These are phyloP conservation scores for Macrosteles quadrilineatus DNA, from an alignment of 1,140 invertebrate species.

Conservation along the genomic window DNA sequence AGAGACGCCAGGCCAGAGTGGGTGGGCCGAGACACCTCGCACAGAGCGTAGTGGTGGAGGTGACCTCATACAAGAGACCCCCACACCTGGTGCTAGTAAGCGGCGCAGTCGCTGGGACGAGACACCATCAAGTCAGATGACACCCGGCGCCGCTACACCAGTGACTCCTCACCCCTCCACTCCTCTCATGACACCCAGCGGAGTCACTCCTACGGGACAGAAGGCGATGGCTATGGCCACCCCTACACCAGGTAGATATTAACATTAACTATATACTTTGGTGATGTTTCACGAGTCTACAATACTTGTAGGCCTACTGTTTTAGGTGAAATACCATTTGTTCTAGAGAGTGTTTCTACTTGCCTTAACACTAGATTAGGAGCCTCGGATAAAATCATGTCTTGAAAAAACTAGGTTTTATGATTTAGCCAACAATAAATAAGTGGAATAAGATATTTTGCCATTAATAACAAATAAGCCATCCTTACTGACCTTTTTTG, in stretches of 20 bases:
- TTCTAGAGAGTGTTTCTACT: too few relatives aligned
- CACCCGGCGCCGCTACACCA: constrained; percentile 58
- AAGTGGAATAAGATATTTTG: too few relatives aligned
- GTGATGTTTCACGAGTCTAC: background rate
- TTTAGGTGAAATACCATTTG: too few relatives aligned
- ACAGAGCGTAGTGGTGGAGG: constrained; percentile 76
- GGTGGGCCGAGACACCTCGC: constrained; percentile 97
- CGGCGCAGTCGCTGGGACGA: constrained; percentile 96
- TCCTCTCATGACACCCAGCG: constrained; percentile 60
- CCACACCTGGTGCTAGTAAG: constrained; percentile 91
- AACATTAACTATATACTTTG: constrained; percentile 6
- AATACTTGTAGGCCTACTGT: too few relatives aligned
- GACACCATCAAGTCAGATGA: constrained; percentile 67
- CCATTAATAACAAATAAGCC: too few relatives aligned
- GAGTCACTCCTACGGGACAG: constrained; percentile 86
- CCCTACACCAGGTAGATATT: constrained; percentile 76
- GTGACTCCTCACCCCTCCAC: constrained; percentile 67
- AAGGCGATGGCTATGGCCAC: constrained; percentile 99
- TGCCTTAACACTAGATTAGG: too few relatives aligned
- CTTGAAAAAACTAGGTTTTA: too few relatives aligned
- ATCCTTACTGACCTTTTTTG: too few relatives aligned
- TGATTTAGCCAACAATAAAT: too few relatives aligned
- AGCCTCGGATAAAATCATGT: too few relatives aligned
- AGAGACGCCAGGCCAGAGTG: constrained; percentile 95
- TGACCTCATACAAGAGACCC: constrained; percentile 81